These are phyloP conservation scores for Cynopterus sphinx DNA, from an alignment of 2,797 vertebrate species.

Conservation along the genomic window DNA sequence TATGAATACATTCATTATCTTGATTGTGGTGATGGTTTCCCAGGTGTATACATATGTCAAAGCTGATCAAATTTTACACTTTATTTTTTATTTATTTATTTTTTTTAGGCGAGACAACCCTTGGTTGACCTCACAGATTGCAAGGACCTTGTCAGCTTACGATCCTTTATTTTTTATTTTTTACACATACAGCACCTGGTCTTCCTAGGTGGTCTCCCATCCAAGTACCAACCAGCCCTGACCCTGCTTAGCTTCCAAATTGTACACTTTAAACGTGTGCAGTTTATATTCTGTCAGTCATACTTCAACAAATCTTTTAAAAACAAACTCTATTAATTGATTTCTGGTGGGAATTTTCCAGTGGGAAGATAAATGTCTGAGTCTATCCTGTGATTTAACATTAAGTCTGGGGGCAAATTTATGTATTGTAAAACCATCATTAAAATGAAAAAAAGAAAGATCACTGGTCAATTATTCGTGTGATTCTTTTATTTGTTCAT, in stretches of 20 bases:
- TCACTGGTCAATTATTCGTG: background rate
- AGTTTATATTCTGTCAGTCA: background rate
- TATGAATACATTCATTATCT: background rate
- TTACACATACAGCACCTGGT: no score
- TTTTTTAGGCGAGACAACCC: no score
- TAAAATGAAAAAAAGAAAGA: background rate
- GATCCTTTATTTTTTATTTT: no score
- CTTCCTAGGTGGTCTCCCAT: no score
- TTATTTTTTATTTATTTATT: background rate
- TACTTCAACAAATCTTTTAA: background rate
- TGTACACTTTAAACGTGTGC: background rate
- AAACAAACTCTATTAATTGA: background rate
- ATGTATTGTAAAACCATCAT: background rate
- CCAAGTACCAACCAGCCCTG: no score
- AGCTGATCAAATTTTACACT: background rate
- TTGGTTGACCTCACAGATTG: no score
- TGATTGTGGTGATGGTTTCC: background rate
- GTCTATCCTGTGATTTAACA: background rate
- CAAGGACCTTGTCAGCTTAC: no score
- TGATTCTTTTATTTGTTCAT: conserved; percentile 7
- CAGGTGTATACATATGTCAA: background rate
- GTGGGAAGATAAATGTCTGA: background rate
- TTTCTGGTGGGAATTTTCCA: background rate
- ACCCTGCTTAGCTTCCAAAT: no score
- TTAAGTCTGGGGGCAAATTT: background rate